phyloP scores from a whole-genome alignment of 2,113 vertebrate species.

The human region DNA sequence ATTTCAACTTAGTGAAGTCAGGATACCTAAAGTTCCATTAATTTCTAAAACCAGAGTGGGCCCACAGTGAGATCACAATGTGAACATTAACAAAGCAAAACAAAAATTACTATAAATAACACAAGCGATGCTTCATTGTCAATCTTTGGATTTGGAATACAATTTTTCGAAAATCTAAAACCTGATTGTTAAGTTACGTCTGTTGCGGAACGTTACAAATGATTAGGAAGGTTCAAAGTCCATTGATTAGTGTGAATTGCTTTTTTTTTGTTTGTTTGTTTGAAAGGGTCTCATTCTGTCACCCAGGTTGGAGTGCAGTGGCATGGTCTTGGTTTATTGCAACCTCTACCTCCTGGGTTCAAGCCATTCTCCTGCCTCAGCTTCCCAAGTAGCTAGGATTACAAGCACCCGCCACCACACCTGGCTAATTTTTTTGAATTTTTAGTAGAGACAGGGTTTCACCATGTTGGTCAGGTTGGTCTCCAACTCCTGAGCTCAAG shows the following conservation, averaged over 20 bases:
- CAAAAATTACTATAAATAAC: too few species aligned
- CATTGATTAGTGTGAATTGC: neutral
- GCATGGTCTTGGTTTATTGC: too few species aligned
- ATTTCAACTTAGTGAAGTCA: neutral
- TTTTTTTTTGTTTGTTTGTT: neutral
- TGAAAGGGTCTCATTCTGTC: too few species aligned
- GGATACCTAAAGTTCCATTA: neutral
- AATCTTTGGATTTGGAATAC: neutral
- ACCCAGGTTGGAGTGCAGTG: too few species aligned
- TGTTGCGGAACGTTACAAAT: neutral
- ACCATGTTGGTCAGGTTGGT: too few species aligned
- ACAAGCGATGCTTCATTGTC: neutral
- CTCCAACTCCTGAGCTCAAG: too few species aligned
- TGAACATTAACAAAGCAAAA: neutral
- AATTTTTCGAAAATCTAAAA: neutral
- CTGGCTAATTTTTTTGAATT: too few species aligned
- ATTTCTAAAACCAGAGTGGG: neutral
- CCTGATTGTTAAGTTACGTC: neutral
- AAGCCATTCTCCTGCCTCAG: too few species aligned
- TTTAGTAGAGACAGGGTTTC: too few species aligned
- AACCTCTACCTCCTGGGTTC: too few species aligned
- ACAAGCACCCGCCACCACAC: too few species aligned
- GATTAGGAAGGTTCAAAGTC: neutral
- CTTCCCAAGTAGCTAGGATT: too few species aligned
- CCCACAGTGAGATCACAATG: neutral